Percentiles rank a stretch among this genome's conserved stretches.
Evolutionary conservation across 1,140 invertebrate genomes (phyloP).

Genomic region (Hylaeus anthracinus): DNA sequence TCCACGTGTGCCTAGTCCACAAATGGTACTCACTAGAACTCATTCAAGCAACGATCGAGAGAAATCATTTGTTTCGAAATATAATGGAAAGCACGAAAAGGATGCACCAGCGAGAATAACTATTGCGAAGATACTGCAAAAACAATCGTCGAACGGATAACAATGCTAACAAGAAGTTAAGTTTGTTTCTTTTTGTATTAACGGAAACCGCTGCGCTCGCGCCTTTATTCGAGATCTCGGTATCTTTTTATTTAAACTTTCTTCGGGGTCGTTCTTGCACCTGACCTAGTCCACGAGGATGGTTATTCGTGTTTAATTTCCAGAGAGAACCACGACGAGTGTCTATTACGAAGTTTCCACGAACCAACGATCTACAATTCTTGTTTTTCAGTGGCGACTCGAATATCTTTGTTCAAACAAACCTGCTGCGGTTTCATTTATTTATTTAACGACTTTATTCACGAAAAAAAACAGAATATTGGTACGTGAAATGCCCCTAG

Average conservation of each 20-base stretch:
- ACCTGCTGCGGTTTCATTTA: no score
- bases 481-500: no score
- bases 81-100: neutral
- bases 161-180: neutral
- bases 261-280: conserved; percentile 14
- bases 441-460: no score
- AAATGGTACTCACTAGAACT: neutral
- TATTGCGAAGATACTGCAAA: neutral
- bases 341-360: conserved; percentile 31
- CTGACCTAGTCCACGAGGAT: conserved; percentile 23
- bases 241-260: conserved; percentile 38
- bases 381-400: neutral
- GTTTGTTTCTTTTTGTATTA: neutral
- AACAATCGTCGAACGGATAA: neutral
- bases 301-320: conserved; percentile 33
- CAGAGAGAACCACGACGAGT: neutral
- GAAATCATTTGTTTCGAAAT: neutral
- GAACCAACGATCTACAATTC: neutral
- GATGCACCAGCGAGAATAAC: conserved; percentile 3
- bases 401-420: neutral
- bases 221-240: neutral
- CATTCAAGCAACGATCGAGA: neutral
- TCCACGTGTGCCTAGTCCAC: neutral
- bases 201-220: conserved; percentile 21
- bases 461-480: no score